A percentile compares a stretch with the other conserved stretches of the same genome.
phyloP scores from a whole-genome alignment of 2,113 vertebrate genomes.

The Terrapene triunguis region DNA sequence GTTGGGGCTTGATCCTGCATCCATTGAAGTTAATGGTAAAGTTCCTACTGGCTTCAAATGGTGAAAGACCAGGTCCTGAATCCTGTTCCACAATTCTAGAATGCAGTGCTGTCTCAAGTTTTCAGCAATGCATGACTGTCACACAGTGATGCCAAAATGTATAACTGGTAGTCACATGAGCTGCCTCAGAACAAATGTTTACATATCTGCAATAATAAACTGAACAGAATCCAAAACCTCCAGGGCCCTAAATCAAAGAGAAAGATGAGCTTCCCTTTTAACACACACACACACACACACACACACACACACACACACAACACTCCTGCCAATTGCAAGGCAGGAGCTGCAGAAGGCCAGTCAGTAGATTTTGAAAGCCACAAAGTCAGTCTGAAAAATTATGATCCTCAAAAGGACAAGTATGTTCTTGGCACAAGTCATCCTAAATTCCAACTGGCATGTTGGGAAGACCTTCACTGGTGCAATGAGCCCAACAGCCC shows the following conservation, averaged over 20 bases:
- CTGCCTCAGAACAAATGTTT: background rate
- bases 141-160: background rate
- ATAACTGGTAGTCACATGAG: background rate
- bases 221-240: background rate
- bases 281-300: no score
- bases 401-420: background rate
- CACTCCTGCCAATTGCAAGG: background rate
- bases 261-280: background rate
- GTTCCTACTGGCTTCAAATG: background rate
- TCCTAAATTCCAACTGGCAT: background rate
- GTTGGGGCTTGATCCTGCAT: background rate
- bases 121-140: background rate
- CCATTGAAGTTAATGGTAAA: background rate
- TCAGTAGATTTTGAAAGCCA: background rate
- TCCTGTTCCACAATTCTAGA: background rate
- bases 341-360: background rate
- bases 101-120: background rate
- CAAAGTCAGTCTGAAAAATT: background rate
- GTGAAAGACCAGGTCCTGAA: background rate
- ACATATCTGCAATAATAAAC: background rate
- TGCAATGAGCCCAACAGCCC: background rate
- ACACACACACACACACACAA: no score
- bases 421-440: fast-evolving
- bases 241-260: background rate
- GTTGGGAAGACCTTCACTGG: background rate